Evolutionary conservation across 1,140 invertebrate genomes (phyloP), one percentile per base, ranked within the genome.

Genomic region (Drosophila watanabei): DNA sequence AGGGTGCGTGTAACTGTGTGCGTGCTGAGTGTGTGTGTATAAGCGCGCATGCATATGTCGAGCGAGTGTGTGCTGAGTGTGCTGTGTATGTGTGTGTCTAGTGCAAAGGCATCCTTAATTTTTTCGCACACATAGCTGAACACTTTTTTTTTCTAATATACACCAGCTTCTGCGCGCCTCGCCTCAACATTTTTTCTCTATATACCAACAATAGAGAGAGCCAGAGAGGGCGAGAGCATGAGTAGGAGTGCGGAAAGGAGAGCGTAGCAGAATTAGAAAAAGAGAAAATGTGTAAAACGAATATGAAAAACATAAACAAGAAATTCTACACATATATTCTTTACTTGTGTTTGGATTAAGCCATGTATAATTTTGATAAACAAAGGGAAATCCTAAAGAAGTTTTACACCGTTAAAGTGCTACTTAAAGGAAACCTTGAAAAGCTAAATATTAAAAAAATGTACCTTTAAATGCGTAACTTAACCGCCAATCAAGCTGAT

Each of bases 171-270:
- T 71, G 68, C 68, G 68, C 65, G 65, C 61, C 61, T 63, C 63
- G 54, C 62, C 62, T 73, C 66, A 75, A 82, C 79, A 87, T 66
- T 86, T 86, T 82, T 85, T 87, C 83, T 87, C 82, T 87, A 86
- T 86, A 88, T 88, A 88, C 85, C 85, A 87, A 88, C 84, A 88
- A 81, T 81, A 70, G 84, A 78, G 80, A 72, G 85, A 79, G 70
- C 41, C 57, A 85, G 37, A 71, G 20, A 77, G 51, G 18, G 18
- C n/a, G 60, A 59, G 59, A 60, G 60, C 61, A 48, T 43, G 57
- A 30, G 77, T 61, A 46, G 59, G 46, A 9, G 32, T 24, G 45
- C 20, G 45, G 20, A 45, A 51, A 35, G 14, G 76, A 46, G 60
- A 73, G 68, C 57, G 39, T n/a, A 24, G n/a, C 9, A 62, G 35